Base-by-base conservation (phyloP, 2,888 invertebrate genomes). In the Leptinotarsa peninsularis region DNA sequence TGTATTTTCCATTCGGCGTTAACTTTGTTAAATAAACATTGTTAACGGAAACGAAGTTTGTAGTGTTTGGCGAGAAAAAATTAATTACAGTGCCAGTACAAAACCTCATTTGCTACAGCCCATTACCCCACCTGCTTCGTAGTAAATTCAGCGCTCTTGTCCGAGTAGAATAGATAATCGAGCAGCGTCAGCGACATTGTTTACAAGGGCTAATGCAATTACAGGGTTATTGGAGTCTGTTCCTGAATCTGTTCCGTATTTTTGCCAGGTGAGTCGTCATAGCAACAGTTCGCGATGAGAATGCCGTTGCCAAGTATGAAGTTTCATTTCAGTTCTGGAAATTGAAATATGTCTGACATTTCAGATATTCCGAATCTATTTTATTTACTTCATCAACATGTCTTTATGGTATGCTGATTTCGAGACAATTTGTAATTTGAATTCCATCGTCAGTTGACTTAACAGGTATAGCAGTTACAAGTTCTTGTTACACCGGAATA, bases 181-280 rank as follows among this genome's bases (percentile, higher is more conserved):
- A 70, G 70, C 81, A 66, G 76, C 77, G 82, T 83, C 84, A 82
- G 80, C 81, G 75, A 81, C 82, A 83, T 81, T 84, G 84, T 84
- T 83, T 84, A 84, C 85, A 83, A 81, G 80, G 76, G 75, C 79
- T 83, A 83, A 84, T 82, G 80, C 81, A 84, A 84, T 84, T 84
- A 83, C 79, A 76, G 80, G 82, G 81, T 81, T 82, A 83, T 82
- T 81, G 82, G 80, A 82, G 81, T 80, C 79, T 74, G 78, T 78
- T 71, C 67, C 66, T 70, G 69, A 76, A 79, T 77, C 77, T 75
- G 78, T 77, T 73, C 76, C 66, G 73, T 76, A 76, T 77, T 79
- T 80, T 73, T 75, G 76, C 74, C 69, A 63, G 68, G 63, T 68
- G 18, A 54, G 33, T 73, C 43, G 52, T n/a, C 33, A 67, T 54